phyloP scores from a whole-genome alignment of 2,888 invertebrate genomes.

The Drosophila stalkeri region DNA sequence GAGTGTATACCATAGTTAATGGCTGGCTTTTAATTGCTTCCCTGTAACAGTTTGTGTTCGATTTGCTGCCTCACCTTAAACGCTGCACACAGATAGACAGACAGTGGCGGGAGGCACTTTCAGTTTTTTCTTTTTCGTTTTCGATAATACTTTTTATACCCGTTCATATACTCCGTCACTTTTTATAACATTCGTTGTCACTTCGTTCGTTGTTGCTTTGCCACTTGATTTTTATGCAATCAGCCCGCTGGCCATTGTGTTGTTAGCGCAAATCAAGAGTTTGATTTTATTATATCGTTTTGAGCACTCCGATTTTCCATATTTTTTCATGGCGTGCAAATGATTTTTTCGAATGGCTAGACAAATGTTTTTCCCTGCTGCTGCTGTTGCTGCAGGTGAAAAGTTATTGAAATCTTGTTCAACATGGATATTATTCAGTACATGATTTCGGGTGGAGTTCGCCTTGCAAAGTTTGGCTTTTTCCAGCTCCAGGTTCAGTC shows the following conservation, averaged over 20 bases:
- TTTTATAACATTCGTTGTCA: slow-evolving; percentile 13
- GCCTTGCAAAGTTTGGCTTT: neutral
- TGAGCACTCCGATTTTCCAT: slow-evolving; percentile 29
- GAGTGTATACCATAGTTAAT: slow-evolving; percentile 60
- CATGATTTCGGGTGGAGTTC: slow-evolving; percentile 26
- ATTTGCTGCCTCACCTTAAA: slow-evolving; percentile 51
- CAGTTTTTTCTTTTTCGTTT: slow-evolving; percentile 31
- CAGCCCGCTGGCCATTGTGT: slow-evolving; percentile 45
- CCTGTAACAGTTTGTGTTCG: slow-evolving; percentile 48
- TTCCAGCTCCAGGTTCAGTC: slow-evolving; percentile 9
- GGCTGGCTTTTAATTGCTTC: slow-evolving; percentile 65
- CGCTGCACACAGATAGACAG: slow-evolving; percentile 4
- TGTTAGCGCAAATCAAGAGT: slow-evolving; percentile 34
- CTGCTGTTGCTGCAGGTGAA: slow-evolving; percentile 32
- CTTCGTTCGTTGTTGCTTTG: slow-evolving; percentile 19
- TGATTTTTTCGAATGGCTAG: slow-evolving; percentile 21
- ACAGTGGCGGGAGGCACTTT: slow-evolving; percentile 49
- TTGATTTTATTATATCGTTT: slow-evolving; percentile 39
- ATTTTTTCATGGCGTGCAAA: slow-evolving; percentile 24
- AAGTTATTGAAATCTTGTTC: slow-evolving; percentile 21
- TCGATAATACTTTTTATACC: slow-evolving; percentile 40
- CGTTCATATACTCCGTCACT: slow-evolving; percentile 41
- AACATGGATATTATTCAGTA: slow-evolving; percentile 25
- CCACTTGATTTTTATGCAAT: slow-evolving; percentile 57
- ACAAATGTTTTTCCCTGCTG: slow-evolving; percentile 8